These are phyloP conservation scores for Fukomys damarensis DNA, from an alignment of 2,113 vertebrate genomes.

Conservation along the genomic window DNA sequence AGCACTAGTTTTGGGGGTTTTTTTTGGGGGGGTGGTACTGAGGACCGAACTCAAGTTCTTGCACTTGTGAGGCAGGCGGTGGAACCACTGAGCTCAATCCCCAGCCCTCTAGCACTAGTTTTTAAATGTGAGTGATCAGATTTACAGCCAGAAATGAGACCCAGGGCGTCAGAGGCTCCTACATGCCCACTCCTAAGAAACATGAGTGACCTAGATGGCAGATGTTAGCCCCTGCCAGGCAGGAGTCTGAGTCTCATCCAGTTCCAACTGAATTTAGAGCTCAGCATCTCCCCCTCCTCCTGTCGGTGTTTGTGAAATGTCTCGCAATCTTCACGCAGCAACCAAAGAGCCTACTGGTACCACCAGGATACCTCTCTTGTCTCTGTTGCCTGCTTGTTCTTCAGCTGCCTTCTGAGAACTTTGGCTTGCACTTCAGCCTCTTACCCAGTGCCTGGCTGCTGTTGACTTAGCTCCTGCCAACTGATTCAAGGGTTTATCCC, in stretches of 20 bases:
- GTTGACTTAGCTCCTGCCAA: neutral
- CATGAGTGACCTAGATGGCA: neutral
- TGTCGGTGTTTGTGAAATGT: neutral
- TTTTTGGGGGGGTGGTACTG: too few relatives aligned
- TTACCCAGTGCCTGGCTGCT: neutral
- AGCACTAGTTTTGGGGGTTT: too few relatives aligned
- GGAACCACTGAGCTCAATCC: too few relatives aligned
- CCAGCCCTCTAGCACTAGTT: too few relatives aligned
- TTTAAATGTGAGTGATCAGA: neutral
- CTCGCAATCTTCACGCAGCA: neutral
- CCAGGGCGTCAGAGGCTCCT: too few relatives aligned
- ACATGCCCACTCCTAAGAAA: neutral
- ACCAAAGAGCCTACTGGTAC: neutral
- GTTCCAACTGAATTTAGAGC: neutral
- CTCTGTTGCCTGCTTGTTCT: neutral
- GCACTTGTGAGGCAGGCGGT: too few relatives aligned
- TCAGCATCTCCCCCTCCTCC: neutral
- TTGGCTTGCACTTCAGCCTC: too few relatives aligned
- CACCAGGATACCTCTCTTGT: neutral
- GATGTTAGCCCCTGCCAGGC: too few relatives aligned
- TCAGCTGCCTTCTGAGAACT: neutral
- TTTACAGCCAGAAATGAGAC: neutral
- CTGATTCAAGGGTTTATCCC: neutral
- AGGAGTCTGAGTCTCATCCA: neutral
- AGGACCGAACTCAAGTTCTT: too few relatives aligned